Evolutionary conservation across 2,888 invertebrate species (phyloP).

Genomic region (Carcina quercana): DNA sequence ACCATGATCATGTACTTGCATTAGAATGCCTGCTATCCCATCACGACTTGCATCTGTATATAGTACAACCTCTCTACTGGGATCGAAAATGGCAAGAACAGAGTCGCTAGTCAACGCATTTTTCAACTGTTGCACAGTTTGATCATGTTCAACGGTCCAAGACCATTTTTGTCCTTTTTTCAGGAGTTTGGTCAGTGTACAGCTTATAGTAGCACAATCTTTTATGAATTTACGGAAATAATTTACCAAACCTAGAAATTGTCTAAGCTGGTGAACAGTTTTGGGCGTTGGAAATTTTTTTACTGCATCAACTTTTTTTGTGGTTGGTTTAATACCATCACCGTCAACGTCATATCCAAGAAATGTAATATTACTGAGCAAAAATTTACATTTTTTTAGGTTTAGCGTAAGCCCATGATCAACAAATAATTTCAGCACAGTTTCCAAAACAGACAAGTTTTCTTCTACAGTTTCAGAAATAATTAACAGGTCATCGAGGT

Average conservation of each 20-base stretch:
- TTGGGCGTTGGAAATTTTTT: slow-evolving; percentile 10
- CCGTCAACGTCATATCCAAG: slow-evolving; percentile 10
- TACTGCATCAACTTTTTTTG: slow-evolving; percentile 8
- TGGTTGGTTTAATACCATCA: slow-evolving; percentile 5
- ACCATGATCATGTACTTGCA: slow-evolving; percentile 9
- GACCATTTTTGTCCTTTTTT: slow-evolving; percentile 20
- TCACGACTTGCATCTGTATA: slow-evolving; percentile 15
- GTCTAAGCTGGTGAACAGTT: slow-evolving; percentile 20
- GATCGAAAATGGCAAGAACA: slow-evolving; percentile 8
- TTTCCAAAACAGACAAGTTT: slow-evolving; percentile 7
- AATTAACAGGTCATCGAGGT: slow-evolving; percentile 21
- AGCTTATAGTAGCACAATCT: slow-evolving; percentile 19
- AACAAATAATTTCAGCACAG: slow-evolving; percentile 9
- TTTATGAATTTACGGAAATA: slow-evolving; percentile 18
- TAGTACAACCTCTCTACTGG: slow-evolving; percentile 1
- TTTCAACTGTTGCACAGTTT: slow-evolving; percentile 1
- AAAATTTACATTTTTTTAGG: slow-evolving; percentile 8
- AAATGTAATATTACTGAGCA: slow-evolving; percentile 6
- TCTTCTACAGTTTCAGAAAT: slow-evolving; percentile 17
- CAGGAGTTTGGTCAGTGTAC: slow-evolving; percentile 18
- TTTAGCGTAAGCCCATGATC: slow-evolving; percentile 11
- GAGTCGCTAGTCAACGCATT: not conserved
- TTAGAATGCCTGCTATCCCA: slow-evolving; percentile 10
- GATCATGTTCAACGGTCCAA: slow-evolving; percentile 19
- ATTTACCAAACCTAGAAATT: slow-evolving; percentile 23